These are phyloP conservation scores for Pristionchus fissidentatus DNA, from an alignment of 2,888 invertebrate genomes.

Conservation along the genomic window DNA sequence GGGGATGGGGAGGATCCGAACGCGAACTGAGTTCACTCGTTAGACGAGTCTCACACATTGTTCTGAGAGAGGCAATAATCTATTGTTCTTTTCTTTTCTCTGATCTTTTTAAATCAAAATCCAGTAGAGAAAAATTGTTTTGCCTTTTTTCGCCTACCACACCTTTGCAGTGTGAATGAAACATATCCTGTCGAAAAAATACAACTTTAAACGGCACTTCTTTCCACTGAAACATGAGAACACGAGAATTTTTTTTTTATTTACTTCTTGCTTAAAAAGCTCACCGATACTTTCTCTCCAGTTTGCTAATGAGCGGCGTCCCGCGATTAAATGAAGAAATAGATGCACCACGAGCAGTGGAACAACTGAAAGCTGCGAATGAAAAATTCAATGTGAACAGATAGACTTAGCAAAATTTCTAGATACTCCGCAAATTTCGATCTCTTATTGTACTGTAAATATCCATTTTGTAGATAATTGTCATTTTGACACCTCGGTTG, in stretches of 20 bases:
- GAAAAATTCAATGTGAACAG: no score
- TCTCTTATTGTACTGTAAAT: no score
- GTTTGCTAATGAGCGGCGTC: neutral
- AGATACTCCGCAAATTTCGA: no score
- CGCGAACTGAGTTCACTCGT: conserved; percentile 8
- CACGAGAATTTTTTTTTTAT: neutral
- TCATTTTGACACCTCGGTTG: no score
- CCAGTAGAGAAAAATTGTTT: no score
- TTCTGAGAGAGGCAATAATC: neutral
- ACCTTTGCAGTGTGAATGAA: no score
- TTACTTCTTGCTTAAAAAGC: neutral
- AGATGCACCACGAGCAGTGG: no score
- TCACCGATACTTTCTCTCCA: neutral
- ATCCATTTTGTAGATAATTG: no score
- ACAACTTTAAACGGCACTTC: neutral
- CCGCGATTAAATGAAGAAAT: no score
- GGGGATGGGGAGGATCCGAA: neutral
- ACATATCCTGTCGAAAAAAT: neutral
- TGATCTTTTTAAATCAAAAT: neutral
- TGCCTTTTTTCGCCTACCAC: no score
- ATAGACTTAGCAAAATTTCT: no score
- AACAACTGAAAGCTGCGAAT: no score
- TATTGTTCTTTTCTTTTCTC: neutral
- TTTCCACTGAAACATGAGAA: neutral
- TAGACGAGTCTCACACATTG: conserved; percentile 15